phyloP scores from a whole-genome alignment of 2,113 vertebrate species.

The Lonchura striata region DNA sequence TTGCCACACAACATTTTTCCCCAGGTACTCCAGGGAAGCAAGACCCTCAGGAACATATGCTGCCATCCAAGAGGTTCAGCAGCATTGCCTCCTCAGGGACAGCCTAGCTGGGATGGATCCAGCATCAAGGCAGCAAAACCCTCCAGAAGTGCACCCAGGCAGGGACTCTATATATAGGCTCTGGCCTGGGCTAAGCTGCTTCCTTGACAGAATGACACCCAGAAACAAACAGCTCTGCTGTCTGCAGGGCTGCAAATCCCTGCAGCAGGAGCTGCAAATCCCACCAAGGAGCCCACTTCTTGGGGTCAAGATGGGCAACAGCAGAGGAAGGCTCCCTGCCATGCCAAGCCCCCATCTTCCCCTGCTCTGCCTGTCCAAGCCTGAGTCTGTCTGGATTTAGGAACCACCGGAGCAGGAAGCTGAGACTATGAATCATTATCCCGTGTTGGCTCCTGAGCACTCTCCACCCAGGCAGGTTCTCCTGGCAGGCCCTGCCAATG shows the following conservation, averaged over 20 bases:
- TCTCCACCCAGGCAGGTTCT: neutral
- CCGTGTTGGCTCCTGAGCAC: rapidly evolving
- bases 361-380: neutral
- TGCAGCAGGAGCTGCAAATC: neutral
- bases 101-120: constrained; percentile 34
- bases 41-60: neutral
- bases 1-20: neutral
- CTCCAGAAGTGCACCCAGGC: constrained; percentile 33
- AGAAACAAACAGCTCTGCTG: constrained; percentile 52
- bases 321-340: neutral
- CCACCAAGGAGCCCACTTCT: neutral
- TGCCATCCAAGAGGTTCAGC: neutral
- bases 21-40: neutral
- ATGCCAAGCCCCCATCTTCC: neutral
- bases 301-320: neutral
- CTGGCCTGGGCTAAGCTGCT: neutral
- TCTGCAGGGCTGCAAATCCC: neutral
- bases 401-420: neutral
- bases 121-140: constrained; percentile 21
- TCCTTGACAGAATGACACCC: constrained; percentile 32
- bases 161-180: constrained; percentile 47
- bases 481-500: neutral
- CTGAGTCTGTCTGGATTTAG: neutral
- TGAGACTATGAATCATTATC: neutral
- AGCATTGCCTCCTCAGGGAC: constrained; percentile 1